Conservation (phyloP, 1,140 invertebrate species). For the Paramacrobiotus metropolitanus region DNA sequence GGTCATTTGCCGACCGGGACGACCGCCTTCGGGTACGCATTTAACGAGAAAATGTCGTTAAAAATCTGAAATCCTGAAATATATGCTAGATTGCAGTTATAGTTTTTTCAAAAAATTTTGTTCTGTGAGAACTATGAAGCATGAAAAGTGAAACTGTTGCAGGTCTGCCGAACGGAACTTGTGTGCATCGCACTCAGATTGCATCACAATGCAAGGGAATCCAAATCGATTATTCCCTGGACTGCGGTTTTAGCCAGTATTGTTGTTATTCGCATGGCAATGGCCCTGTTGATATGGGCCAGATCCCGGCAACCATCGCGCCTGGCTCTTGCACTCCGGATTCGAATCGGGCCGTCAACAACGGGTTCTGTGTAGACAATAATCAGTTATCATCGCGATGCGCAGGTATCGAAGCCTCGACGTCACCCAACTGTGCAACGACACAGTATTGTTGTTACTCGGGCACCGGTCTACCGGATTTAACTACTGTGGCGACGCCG, state of each 20-base stretch:
- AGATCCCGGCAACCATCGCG: not conserved
- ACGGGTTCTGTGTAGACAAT: not conserved
- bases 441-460: not conserved
- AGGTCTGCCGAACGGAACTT: not conserved
- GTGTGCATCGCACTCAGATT: not conserved
- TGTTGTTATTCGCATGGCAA: not conserved
- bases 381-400: not conserved
- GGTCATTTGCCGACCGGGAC: no score
- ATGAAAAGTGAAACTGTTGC: no score
- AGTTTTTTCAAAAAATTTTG: no score
- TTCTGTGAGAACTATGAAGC: no score
- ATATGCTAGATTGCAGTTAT: no score
- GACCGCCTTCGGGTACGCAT: no score
- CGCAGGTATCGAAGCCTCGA: not conserved
- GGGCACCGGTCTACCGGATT: not conserved
- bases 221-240: not conserved
- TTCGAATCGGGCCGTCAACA: not conserved
- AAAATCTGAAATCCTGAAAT: no score
- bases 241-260: not conserved
- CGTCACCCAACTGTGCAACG: not conserved
- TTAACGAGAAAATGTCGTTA: no score
- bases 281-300: not conserved
- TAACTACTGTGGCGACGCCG: not conserved
- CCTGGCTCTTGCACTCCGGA: constrained; percentile 1
- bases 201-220: not conserved